Base-by-base conservation (phyloP, 2,888 invertebrate genomes). In the Lochmaea crataegi region DNA sequence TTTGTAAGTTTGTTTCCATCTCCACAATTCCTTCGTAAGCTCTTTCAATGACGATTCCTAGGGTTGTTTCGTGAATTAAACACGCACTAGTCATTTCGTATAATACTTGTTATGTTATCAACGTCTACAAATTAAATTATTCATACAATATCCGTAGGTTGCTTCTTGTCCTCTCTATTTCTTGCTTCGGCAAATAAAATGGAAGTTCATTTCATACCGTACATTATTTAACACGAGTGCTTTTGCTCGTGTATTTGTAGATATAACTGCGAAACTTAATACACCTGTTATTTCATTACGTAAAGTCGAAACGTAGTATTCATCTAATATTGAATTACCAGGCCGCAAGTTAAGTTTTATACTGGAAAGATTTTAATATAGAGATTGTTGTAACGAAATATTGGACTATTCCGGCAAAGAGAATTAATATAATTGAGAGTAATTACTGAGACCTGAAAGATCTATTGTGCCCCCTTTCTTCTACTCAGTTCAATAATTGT, bases 1-100 rank as follows among this genome's bases (percentile, higher is more conserved):
- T 16, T 63, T 16, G 61, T 18, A 42, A 42, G 61, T 63, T 63
- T 63, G 61, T 63, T 63, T 63, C 41, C 42, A 42, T 63, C 11
- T 42, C 41, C 26, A 60, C 60, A 60, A 60, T 16, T 41, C 16
- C 12, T 2, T 58, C 42, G 18, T 16, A 41, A 11, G 61, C 41
- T 14, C 61, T 63, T 38, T 42, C 61, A 63, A 63, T 63, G 41
- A 63, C 42, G 9, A 16, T 12, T 18, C 18, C 42, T 38, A 12
- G 7, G 11, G 42, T 42, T 63, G 42, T 63, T 42, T 63, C 18
- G 61, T 18, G 18, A 38, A 63, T 42, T 63, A 11, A 42, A 42
- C 61, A 63, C 61, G 61, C 16, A 42, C 61, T 18, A 63, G 61
- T 63, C 41, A 41, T 63, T 63, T 18, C 41, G 16, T 41, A 42